Conservation (phyloP, 2,797 vertebrate species). For the Eremophila alpestris region DNA sequence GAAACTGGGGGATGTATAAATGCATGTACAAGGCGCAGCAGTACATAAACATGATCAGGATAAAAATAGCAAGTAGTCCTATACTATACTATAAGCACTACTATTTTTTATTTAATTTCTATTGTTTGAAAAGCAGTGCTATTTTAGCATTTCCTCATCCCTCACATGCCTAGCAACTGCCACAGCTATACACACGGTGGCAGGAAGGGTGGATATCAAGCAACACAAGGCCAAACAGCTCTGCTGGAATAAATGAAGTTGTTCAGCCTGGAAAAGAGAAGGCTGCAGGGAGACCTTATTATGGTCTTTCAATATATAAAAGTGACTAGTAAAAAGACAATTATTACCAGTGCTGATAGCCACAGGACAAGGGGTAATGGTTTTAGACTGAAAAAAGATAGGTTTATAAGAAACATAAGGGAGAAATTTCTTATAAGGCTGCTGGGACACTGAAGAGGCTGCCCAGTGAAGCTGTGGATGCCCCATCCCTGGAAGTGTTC, state of each 20-base stretch:
- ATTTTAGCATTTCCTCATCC: slow-evolving; percentile 50
- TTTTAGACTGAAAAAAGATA: not conserved
- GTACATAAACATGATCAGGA: not conserved
- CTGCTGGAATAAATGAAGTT: not conserved
- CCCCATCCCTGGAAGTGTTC: not conserved
- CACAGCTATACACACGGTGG: not conserved
- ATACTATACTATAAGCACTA: not conserved
- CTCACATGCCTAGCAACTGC: not conserved
- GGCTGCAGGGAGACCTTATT: not conserved
- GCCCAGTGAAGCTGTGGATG: not conserved
- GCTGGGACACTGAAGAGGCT: not conserved
- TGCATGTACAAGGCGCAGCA: not conserved
- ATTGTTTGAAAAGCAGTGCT: slow-evolving; percentile 6
- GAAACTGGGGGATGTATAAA: not conserved
- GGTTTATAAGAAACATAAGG: not conserved
- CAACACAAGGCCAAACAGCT: not conserved
- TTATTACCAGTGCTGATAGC: not conserved
- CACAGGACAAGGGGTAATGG: not conserved
- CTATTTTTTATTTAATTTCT: slow-evolving; percentile 19
- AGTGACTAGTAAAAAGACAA: not conserved
- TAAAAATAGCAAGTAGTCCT: not conserved
- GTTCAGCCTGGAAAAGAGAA: not conserved
- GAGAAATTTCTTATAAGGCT: not conserved
- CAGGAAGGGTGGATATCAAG: slow-evolving; percentile 29
- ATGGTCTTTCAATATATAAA: not conserved